Evolutionary conservation across 2,113 vertebrate genomes (phyloP), one percentile per base, ranked within the genome.

Genomic region (Elephas maximus): DNA sequence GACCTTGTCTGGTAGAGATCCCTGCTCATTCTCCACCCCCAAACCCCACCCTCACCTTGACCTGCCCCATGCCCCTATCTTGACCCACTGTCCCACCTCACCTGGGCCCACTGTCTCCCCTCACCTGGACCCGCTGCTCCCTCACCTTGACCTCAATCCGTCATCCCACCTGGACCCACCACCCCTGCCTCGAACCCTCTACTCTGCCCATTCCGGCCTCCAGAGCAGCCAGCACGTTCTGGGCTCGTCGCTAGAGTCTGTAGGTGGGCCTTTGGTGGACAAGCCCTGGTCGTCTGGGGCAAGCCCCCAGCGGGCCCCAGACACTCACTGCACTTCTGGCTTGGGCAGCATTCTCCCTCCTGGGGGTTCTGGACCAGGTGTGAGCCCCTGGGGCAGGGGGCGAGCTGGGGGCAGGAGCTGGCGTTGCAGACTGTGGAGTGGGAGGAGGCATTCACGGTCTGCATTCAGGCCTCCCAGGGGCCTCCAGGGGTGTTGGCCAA

Each of bases 261-360:
- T 5, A 5, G 2, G 18, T 21, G 2, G 60, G 20, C 60, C 18
- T 20, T 6, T 57, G 53, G 53, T 12, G 53, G 53, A 11, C 15
- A 17, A 57, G 53, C 53, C 53, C 11, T 7, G 63, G 63, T 28
- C 2, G 6, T 11, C 24, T 26, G 18, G 63, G 1, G 9, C 33
- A 30, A 73, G 20, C 24, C n/a, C 24, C 20, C 2, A 33, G 37
- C 23, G 1, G 18, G 7, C 30, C 33, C 44, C 44, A 37, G 63
- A 28, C 69, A 98, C 99, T 99, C 98, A 99, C 99, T 92, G 97
- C 99, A 99, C 44, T 37, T 88, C 37, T 96, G 91, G 41, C 28
- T 26, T 0, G 98, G 97, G 83, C 99, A 99, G 96, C 99, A 99
- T 73, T 91, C 96, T 37, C 97, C 98, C 14, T 96, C 95, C 44